These are phyloP conservation scores for Petrocephalus microphthalmus DNA, from an alignment of 2,113 vertebrate genomes.

Conservation along the genomic window DNA sequence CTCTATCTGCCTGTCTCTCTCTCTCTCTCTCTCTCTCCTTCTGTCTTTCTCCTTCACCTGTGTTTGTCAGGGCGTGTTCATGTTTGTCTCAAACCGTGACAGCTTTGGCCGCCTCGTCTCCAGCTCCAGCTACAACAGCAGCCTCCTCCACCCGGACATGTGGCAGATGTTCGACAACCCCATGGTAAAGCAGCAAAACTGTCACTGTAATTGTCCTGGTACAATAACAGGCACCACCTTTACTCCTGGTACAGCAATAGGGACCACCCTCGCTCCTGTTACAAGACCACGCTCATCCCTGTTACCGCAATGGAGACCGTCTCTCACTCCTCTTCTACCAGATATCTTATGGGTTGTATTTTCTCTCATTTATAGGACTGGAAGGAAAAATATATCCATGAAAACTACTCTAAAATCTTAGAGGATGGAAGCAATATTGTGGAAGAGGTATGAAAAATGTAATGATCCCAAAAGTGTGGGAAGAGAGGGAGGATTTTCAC, in stretches of 20 bases:
- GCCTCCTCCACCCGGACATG: slow-evolving; percentile 62
- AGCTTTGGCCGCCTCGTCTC: slow-evolving; percentile 66
- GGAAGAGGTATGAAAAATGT: slow-evolving; percentile 55
- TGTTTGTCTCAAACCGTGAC: slow-evolving; percentile 65
- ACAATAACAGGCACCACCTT: not conserved
- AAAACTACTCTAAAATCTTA: slow-evolving; percentile 64
- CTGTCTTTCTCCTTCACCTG: not conserved
- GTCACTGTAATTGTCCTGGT: not conserved
- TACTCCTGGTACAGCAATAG: not conserved
- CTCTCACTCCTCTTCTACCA: slow-evolving; percentile 63
- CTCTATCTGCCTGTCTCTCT: not conserved
- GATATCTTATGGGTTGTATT: slow-evolving; percentile 31
- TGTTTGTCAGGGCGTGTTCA: slow-evolving; percentile 60
- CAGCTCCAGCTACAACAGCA: slow-evolving; percentile 57
- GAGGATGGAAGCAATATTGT: slow-evolving; percentile 38
- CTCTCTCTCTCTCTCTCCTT: not conserved
- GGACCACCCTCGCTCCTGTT: slow-evolving; percentile 63
- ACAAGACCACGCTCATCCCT: slow-evolving; percentile 5
- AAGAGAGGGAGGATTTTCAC: not conserved
- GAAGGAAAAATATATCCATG: slow-evolving; percentile 68
- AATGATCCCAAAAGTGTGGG: not conserved
- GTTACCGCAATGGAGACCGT: slow-evolving; percentile 13
- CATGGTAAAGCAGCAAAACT: slow-evolving; percentile 43
- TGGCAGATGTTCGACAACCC: slow-evolving; percentile 75
- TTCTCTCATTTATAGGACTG: slow-evolving; percentile 55